Evolutionary conservation across 2,888 invertebrate species (phyloP), one percentile per base, ranked within the genome.

Genomic region (Oasisia sp.): DNA sequence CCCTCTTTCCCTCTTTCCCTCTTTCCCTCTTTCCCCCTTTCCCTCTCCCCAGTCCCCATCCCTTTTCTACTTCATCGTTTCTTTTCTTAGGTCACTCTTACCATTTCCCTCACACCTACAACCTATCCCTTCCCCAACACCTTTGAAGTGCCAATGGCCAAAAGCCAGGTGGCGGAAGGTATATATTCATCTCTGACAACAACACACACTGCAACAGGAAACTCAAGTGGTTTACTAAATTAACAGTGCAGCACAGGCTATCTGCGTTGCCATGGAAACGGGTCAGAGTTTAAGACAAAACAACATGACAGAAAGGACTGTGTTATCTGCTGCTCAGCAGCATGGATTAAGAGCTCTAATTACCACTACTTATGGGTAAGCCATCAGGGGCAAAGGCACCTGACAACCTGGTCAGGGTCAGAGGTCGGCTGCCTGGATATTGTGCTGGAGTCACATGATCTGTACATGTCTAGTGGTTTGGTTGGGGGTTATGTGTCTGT

Each of bases 291-390:
- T 27, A 74, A 74, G 74, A 74, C 74, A 74, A 74, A 74, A 74
- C 74, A 74, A 74, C 74, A 74, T 19, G 74, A 74, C 74, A 74
- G 74, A 74, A 74, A 74, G 74, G n/a, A 56, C 56, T 56, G 38
- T 38, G 74, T 74, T 74, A 74, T 74, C 74, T 74, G n/a, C 27
- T 74, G 74, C 27, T 74, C 74, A 74, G 74, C 27, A 38, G 19
- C 7, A n/a, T 74, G 74, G 74, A 74, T 74, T 74, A 74, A n/a
- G n/a, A 74, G 74, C 74, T 74, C 74, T 74, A 74, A 74, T 74
- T 74, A 74, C 74, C n/a, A 74, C 74, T 27, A 74, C 74, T 74
- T 74, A 74, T 19, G 74, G 7, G 74, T 27, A 74, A 74, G 14
- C 74, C 74, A 74, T 74, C 5, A 74, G 74, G n/a, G 27, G 27